These are phyloP conservation scores for Hyperoodon ampullatus DNA, from an alignment of 2,113 vertebrate genomes.

Conservation along the genomic window DNA sequence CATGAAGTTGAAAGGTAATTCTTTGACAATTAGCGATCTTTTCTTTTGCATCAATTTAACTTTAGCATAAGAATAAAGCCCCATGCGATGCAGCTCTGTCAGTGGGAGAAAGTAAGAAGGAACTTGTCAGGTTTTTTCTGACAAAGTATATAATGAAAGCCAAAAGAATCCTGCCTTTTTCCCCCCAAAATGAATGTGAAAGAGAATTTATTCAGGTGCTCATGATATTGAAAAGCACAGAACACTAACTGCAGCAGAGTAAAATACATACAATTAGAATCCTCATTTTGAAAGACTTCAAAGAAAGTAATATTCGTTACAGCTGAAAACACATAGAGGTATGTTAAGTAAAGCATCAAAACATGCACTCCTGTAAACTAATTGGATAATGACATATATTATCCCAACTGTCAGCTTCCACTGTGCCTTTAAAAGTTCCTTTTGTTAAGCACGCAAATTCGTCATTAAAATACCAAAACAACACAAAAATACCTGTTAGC, in stretches of 20 bases:
- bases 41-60: constrained; percentile 64
- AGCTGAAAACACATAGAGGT: constrained; percentile 76
- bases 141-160: constrained; percentile 62
- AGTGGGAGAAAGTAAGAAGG: constrained; percentile 38
- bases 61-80: constrained; percentile 42
- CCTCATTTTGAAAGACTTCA: constrained; percentile 70
- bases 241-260: constrained; percentile 47
- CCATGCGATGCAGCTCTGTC: constrained; percentile 23
- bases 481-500: constrained; percentile 67
- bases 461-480: constrained; percentile 82
- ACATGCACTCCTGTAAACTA: constrained; percentile 78
- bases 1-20: constrained; percentile 14
- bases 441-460: constrained; percentile 83
- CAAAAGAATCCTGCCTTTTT: constrained; percentile 46
- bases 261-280: constrained; percentile 66
- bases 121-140: neutral
- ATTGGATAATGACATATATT: constrained; percentile 86
- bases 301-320: constrained; percentile 59
- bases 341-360: constrained; percentile 81
- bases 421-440: constrained; percentile 84
- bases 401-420: constrained; percentile 82
- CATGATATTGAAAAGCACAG: constrained; percentile 29
- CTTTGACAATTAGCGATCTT: constrained; percentile 64
- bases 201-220: constrained; percentile 49
- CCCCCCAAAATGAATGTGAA: constrained; percentile 46